Evolutionary conservation across 2,888 invertebrate species (phyloP), one percentile per base, ranked within the genome.

Genomic region (Hirtodrosophila cameraria): DNA sequence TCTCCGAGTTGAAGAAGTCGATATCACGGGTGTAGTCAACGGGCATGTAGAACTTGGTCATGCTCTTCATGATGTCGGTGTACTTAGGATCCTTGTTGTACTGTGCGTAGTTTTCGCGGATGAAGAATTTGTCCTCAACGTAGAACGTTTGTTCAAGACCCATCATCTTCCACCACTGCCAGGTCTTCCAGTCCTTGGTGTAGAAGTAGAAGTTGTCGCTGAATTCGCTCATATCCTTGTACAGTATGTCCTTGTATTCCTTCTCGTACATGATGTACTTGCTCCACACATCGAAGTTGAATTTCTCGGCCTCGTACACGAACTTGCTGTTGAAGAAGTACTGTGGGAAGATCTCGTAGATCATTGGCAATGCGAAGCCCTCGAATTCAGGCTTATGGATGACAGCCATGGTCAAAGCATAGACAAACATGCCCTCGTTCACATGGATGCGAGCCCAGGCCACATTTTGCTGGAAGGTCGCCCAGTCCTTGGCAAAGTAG

Each of bases 261-360:
- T 91, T 89, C 46, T 90, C 77, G 75, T 89, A 88, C 88, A 87
- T 86, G 42, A 82, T 76, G 38, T 71, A 49, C 60, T 83, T 87
- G 75, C 79, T 88, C 62, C 67, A 89, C 39, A 77, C 75, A 71
- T 87, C 84, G 27, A 76, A 88, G 39, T 88, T 80, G 90, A 94
- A 92, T 88, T 93, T 91, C 78, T 94, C 92, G 0, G 94, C 95
- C 81, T 94, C 93, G 83, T 94, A 93, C 75, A 96, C 94, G 79
- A 94, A 92, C 81, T 94, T 93, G 77, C 93, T 91, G 90, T 94
- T 94, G 88, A 95, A 94, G 92, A 95, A 96, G 91, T 94, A 93
- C 89, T 95, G 93, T 2, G 96, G 96, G 90, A 94, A 93, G 89
- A 96, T 93, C 90, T 96, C 96, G 88, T 96, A 96, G 33, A 94